These are phyloP conservation scores for Pantherophis guttatus DNA, from an alignment of 2,113 vertebrate species.

Conservation along the genomic window DNA sequence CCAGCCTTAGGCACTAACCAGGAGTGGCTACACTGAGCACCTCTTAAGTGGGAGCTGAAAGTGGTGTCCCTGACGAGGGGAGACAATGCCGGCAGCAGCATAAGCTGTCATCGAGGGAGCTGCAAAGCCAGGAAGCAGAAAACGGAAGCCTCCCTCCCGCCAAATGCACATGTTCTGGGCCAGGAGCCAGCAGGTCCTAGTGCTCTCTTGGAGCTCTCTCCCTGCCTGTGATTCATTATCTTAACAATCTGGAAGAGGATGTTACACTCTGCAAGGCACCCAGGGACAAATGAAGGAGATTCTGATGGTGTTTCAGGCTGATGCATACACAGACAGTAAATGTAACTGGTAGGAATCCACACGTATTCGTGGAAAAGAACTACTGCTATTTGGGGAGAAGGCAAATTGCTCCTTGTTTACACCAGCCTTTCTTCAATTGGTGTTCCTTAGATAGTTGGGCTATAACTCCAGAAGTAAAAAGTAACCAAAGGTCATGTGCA, in stretches of 20 bases:
- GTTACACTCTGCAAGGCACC: not conserved
- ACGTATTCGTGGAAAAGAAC: not conserved
- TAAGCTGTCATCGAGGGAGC: not conserved
- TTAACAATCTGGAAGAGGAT: not conserved
- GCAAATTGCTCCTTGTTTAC: too few species aligned
- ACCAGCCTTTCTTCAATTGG: not conserved
- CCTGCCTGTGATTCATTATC: conserved; percentile 16
- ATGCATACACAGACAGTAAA: not conserved
- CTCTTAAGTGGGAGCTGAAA: not conserved
- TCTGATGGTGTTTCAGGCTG: not conserved
- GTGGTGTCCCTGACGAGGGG: not conserved
- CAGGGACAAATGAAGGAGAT: conserved; percentile 16
- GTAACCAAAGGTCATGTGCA: not conserved
- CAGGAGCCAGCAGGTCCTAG: not conserved
- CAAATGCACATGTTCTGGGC: conserved; percentile 27
- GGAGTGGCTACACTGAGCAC: not conserved
- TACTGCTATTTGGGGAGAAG: not conserved
- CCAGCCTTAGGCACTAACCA: not conserved
- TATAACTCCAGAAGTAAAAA: not conserved
- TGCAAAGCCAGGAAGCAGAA: conserved; percentile 5
- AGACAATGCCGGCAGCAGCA: not conserved
- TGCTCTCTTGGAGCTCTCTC: conserved; percentile 18
- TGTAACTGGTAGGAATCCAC: not conserved
- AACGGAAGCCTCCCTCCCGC: not conserved
- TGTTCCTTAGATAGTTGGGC: not conserved